Evolutionary conservation across 2,888 invertebrate genomes (phyloP), one percentile per base, ranked within the genome.

Genomic region (Leucophora obtusa): DNA sequence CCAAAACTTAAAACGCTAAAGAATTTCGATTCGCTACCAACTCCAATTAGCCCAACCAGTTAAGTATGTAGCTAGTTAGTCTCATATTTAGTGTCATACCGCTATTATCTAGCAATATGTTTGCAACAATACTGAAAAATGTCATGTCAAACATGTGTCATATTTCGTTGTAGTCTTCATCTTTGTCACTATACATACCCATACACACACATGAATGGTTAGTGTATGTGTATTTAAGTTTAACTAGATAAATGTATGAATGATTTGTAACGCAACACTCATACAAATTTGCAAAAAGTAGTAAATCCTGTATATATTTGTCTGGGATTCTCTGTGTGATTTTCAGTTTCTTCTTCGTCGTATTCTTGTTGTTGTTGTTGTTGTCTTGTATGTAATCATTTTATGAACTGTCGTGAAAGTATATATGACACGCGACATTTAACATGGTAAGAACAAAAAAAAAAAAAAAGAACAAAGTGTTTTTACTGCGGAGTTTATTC

Each of bases 371-470:
- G 11, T 59, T 17, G 7, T 17, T 33, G 58, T 38, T 50, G 14
- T 47, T 62, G 28, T 47, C 14, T 47, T 14, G 18, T 21, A 6
- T 54, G 60, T 79, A 65, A 70, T 59, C 65, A 79, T 79, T 74
- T 75, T 68, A 76, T 78, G 68, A 80, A 68, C 71, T 76, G 80
- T 72, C 72, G 38, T 53, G 51, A 51, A 72, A 71, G 58, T 69
- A 56, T 72, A 60, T 63, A 63, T 71, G 79, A 71, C 71, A 68
- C 79, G 74, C 75, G 79, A 71, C 70, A 71, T 80, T 80, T 75
- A 74, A 56, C 74, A 66, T 66, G 21, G 35, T 50, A 77, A 71
- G 65, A 60, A 60, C 28, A 51, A 28, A 53, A 33, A 59, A 54
- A 21, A 2, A 15, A 68, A 38, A 21, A 2, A 15, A 68, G 28